Evolutionary conservation across 1,140 invertebrate species (phyloP).

Genomic region (Drosophila busckii): DNA sequence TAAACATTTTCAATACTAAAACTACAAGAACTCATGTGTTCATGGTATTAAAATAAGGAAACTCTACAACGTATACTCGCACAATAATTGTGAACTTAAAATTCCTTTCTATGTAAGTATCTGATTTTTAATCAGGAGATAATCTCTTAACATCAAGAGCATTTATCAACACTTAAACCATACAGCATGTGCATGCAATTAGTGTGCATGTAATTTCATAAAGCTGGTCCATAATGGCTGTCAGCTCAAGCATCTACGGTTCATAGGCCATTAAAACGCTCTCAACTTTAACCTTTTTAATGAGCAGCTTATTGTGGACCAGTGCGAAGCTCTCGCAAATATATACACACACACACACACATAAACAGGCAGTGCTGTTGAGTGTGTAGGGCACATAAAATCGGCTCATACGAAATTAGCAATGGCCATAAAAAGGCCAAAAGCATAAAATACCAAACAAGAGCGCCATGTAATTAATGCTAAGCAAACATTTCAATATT

Average conservation of each 20-base stretch:
- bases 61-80: too few species aligned
- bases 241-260: conserved; percentile 8
- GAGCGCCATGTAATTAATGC: conserved; percentile 59
- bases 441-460: conserved; percentile 47
- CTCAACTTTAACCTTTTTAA: conserved; percentile 75
- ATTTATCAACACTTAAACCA: conserved; percentile 17
- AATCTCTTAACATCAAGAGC: conserved; percentile 18
- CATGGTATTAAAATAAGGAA: too few species aligned
- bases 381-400: too few species aligned
- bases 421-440: conserved; percentile 46
- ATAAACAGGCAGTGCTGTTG: too few species aligned
- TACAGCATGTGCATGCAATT: conserved; percentile 47
- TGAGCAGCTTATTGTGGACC: conserved; percentile 41
- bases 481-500: conserved; percentile 46
- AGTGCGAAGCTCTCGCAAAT: conserved; percentile 15
- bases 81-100: too few species aligned
- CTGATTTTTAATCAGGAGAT: too few species aligned
- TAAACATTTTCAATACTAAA: too few species aligned
- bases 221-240: conserved; percentile 22
- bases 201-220: conserved; percentile 44
- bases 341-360: conserved; percentile 1
- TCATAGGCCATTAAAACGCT: conserved; percentile 42
- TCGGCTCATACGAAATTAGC: conserved; percentile 49
- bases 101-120: too few species aligned
- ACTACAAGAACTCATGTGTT: too few species aligned